A percentile compares a stretch with the other conserved stretches of the same genome.
Evolutionary conservation across 2,113 vertebrate genomes (phyloP).

Genomic region (Rhinolophus sinicus): DNA sequence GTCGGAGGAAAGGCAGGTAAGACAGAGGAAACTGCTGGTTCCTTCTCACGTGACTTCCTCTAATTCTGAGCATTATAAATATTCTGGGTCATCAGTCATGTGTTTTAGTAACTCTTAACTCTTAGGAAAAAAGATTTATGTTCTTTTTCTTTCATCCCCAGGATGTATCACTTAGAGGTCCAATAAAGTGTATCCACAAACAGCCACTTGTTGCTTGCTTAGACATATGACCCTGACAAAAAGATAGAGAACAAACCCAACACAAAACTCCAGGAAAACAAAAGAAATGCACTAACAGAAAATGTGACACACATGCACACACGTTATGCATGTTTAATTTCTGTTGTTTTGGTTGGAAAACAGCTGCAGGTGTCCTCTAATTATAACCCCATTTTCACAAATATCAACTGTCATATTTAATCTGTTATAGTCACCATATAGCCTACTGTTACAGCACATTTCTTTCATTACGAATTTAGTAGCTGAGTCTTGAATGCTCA

Average conservation of each 20-base stretch:
- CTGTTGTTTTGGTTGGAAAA: constrained; percentile 91
- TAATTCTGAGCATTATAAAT: constrained; percentile 57
- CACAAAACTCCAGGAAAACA: constrained; percentile 76
- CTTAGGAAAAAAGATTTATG: constrained; percentile 43
- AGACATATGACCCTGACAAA: constrained; percentile 74
- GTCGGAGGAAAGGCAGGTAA: neutral
- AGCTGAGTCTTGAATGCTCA: constrained; percentile 89
- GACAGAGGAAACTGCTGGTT: neutral
- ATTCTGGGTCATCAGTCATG: neutral
- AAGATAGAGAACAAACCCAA: constrained; percentile 49
- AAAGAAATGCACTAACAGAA: constrained; percentile 84
- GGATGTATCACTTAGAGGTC: constrained; percentile 62
- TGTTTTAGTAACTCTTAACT: constrained; percentile 65
- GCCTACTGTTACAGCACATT: constrained; percentile 85
- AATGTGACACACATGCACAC: constrained; percentile 81
- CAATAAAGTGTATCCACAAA: constrained; percentile 61
- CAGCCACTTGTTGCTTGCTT: constrained; percentile 78
- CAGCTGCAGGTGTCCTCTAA: constrained; percentile 91
- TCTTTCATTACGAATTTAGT: constrained; percentile 90
- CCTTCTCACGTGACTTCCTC: neutral
- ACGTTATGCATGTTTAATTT: constrained; percentile 90
- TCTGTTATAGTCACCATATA: constrained; percentile 88
- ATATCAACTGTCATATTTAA: constrained; percentile 92
- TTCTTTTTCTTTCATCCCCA: constrained; percentile 53
- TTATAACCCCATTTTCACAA: constrained; percentile 91